phyloP scores from a whole-genome alignment of 2,113 vertebrate species.

The Ploceus nigricollis region DNA sequence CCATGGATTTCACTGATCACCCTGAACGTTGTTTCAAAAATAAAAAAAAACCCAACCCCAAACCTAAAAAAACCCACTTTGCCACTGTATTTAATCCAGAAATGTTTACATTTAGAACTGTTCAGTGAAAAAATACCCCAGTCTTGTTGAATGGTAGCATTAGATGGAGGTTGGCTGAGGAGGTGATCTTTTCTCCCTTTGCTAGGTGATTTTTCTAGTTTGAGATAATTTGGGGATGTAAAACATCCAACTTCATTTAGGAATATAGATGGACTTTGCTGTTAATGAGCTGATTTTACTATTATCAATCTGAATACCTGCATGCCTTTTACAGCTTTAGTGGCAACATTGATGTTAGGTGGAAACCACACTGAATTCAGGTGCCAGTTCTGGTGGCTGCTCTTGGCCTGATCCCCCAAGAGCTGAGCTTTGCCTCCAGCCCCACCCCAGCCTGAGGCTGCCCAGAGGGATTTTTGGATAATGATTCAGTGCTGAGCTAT shows the following conservation, averaged over 20 bases:
- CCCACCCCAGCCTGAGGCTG: background rate
- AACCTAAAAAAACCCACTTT: background rate
- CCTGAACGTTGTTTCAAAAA: background rate
- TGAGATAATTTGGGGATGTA: background rate
- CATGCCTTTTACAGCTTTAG: background rate
- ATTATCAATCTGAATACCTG: background rate
- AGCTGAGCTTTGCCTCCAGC: background rate
- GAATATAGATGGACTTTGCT: background rate
- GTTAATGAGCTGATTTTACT: background rate
- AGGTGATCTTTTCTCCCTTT: background rate
- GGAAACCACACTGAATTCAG: background rate
- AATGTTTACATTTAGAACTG: background rate
- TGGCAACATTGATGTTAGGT: background rate
- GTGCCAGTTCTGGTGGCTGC: fast-evolving
- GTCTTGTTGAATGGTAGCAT: background rate
- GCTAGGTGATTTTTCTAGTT: background rate
- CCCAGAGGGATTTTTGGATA: background rate
- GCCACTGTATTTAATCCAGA: background rate
- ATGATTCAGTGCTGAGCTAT: background rate
- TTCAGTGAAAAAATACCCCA: background rate
- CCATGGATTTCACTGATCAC: background rate
- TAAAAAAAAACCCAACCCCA: background rate
- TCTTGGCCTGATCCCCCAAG: background rate
- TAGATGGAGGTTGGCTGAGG: background rate
- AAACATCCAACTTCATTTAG: background rate